A percentile compares a stretch with the other conserved stretches of the same genome.
Conservation (phyloP, 2,888 invertebrate species). For the Latrodectus elegans region DNA sequence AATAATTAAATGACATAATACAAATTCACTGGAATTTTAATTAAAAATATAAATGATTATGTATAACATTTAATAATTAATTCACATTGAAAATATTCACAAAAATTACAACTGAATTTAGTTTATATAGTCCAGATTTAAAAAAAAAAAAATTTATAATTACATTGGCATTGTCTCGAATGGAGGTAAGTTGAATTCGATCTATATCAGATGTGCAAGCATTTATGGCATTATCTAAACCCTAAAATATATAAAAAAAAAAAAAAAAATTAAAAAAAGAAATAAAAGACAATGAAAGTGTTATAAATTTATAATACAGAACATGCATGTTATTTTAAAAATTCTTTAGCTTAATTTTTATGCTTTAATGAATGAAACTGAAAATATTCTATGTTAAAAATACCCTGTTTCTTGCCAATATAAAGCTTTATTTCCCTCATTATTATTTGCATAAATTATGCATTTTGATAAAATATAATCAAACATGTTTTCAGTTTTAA, state of each 20-base stretch:
- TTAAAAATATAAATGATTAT: conserved; percentile 50
- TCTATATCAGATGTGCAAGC: conserved; percentile 81
- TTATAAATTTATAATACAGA: too few species aligned
- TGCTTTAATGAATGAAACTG: too few species aligned
- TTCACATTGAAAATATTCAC: not conserved
- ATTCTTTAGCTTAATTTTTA: too few species aligned
- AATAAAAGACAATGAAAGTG: too few species aligned
- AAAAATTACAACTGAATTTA: not conserved
- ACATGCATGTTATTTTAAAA: too few species aligned
- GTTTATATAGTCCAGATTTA: not conserved
- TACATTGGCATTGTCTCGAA: conserved; percentile 86
- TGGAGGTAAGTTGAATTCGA: conserved; percentile 81
- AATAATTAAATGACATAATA: conserved; percentile 35
- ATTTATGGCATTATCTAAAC: conserved; percentile 81
- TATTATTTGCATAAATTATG: too few species aligned
- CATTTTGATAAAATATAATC: too few species aligned
- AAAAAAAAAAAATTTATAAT: conserved; percentile 75
- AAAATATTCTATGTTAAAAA: too few species aligned
- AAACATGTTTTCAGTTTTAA: too few species aligned
- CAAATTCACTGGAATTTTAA: not conserved
- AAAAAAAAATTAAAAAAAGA: not conserved
- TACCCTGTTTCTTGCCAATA: too few species aligned
- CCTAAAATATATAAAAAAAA: conserved; percentile 76
- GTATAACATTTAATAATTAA: not conserved
- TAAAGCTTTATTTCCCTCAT: too few species aligned